Base-by-base conservation (phyloP, 2,797 vertebrate species). In the Prunella strophiata region DNA sequence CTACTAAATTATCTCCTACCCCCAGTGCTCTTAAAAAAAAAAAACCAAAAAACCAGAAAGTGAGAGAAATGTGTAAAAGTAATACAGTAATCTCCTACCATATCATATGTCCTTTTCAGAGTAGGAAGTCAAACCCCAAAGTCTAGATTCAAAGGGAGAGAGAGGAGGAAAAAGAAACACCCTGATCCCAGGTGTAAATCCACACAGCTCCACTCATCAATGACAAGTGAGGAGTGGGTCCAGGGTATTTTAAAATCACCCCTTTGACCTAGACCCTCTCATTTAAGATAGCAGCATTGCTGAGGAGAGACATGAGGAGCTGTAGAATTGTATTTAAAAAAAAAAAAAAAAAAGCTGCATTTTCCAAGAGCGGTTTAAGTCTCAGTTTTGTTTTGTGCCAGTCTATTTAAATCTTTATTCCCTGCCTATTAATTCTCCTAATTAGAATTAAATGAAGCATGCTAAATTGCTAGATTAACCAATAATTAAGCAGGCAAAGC, bases 361-460 rank as follows among this genome's bases (percentile, higher is more conserved):
- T 96, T 95, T 94, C 86, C 67, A 51, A 83, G 81, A 93, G 66
- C 90, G 50, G 82, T 93, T 96, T 84, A 93, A 91, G 86, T 72
- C 93, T 90, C 85, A 84, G 96, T 96, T 97, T 97, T 98, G 98
- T 98, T 98, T 97, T 95, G 97, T 95, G 93, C 97, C 96, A 95
- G 96, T 98, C 97, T 97, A 96, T 96, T 97, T 98, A 97, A 98
- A 98, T 97, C 96, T 92, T 98, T 98, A 97, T 98, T 97, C 97
- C 95, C 96, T 98, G 97, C 97, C 98, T 98, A 98, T 98, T 98
- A 98, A 98, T 98, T 98, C 96, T 98, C 97, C 98, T 98, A 98
- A 98, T 98, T 98, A 98, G 98, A 98, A 98, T 98, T 98, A 98
- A 98, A 98, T 98, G 98, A 98, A 98, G 98, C 98, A 97, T 98